Percentiles rank a stretch among this genome's conserved stretches.
phyloP scores from a whole-genome alignment of 1,140 invertebrate genomes.

The Rhynchophorus ferrugineus region DNA sequence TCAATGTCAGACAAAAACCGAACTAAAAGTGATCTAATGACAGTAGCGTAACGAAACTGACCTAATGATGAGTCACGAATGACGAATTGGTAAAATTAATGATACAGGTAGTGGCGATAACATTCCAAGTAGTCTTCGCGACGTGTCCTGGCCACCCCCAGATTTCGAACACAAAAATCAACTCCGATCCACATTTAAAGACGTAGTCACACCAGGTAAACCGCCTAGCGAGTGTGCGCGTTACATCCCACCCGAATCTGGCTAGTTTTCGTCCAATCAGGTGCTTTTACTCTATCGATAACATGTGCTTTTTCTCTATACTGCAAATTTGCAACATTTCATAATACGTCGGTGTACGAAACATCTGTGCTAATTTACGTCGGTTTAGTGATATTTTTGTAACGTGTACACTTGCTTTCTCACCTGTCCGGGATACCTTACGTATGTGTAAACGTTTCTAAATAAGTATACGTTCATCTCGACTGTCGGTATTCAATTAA shows the following conservation, averaged over 20 bases:
- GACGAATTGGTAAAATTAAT: conserved; percentile 17
- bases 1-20: no score
- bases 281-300: background rate
- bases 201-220: conserved; percentile 35
- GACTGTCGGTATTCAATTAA: no score
- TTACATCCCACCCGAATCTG: background rate
- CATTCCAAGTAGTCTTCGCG: conserved; percentile 29
- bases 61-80: background rate
- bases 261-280: background rate
- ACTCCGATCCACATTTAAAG: conserved; percentile 32
- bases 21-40: no score
- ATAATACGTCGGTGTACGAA: background rate
- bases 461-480: conserved; percentile 17
- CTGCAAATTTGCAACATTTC: background rate
- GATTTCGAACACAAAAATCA: conserved; percentile 30
- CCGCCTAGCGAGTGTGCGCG: conserved; percentile 13
- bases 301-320: background rate
- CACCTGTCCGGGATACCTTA: background rate
- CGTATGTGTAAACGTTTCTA: conserved; percentile 3
- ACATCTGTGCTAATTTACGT: background rate
- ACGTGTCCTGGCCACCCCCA: conserved; percentile 34
- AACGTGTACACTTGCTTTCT: background rate
- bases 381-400: background rate
- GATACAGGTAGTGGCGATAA: conserved; percentile 28
- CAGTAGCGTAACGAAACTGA: no score